A percentile compares a stretch with the other conserved stretches of the same genome.
Conservation (phyloP, 1,140 invertebrate genomes). For the Eupristina koningsbergeri region DNA sequence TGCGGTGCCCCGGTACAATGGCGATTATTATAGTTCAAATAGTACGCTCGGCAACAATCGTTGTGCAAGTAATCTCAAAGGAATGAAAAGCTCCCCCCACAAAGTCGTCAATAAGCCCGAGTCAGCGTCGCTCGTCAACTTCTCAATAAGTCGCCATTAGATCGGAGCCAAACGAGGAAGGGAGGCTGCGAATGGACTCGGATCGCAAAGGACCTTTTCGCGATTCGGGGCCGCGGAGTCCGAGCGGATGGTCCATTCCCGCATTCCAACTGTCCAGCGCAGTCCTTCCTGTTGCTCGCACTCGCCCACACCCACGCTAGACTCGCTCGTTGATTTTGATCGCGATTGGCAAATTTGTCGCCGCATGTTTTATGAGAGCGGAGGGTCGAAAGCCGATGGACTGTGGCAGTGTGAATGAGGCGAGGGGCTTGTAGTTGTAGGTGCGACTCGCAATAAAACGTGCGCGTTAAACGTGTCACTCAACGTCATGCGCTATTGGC, state of each 20-base stretch:
- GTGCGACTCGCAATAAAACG: constrained; percentile 63
- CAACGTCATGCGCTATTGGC: constrained; percentile 52
- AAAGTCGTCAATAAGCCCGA: neutral
- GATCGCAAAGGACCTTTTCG: neutral
- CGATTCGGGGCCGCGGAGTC: too few relatives aligned
- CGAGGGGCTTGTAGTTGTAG: neutral
- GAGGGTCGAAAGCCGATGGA: neutral
- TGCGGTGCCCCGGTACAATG: too few relatives aligned
- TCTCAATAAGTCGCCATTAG: too few relatives aligned
- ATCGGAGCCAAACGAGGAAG: neutral
- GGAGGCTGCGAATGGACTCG: neutral
- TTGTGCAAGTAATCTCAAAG: too few relatives aligned
- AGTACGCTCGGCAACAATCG: too few relatives aligned
- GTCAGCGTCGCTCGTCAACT: too few relatives aligned
- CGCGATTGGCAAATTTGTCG: constrained; percentile 71
- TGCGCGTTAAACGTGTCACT: constrained; percentile 70
- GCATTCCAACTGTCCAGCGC: neutral
- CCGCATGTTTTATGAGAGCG: constrained; percentile 68
- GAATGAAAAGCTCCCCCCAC: neutral
- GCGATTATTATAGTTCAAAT: too few relatives aligned
- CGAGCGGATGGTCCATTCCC: neutral
- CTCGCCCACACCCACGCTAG: neutral
- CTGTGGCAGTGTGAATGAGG: too few relatives aligned
- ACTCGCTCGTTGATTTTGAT: constrained; percentile 59
- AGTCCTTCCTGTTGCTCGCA: too few relatives aligned